Evolutionary conservation across 2,888 invertebrate species (phyloP).

Genomic region (Volucella inflata): DNA sequence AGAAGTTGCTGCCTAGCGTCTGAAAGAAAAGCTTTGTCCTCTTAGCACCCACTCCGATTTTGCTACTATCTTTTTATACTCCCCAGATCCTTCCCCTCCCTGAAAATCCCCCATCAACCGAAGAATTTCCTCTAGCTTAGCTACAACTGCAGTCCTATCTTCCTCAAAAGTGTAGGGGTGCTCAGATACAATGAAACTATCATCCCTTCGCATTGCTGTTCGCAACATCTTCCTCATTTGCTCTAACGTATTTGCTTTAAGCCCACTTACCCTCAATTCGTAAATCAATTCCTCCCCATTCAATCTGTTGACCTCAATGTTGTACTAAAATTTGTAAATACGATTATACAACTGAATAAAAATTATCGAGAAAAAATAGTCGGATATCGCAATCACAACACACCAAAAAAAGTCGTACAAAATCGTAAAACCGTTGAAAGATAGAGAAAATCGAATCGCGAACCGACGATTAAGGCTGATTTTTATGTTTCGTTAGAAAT

Average conservation of each 20-base stretch:
- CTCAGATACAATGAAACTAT: slow-evolving; percentile 17
- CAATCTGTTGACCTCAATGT: slow-evolving; percentile 20
- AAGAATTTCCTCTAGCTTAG: slow-evolving; percentile 15
- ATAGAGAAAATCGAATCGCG: too few relatives aligned
- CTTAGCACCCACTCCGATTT: slow-evolving; percentile 42
- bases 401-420: too few relatives aligned
- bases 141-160: slow-evolving; percentile 13
- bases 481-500: too few relatives aligned
- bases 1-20: background rate
- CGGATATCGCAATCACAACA: slow-evolving; percentile 5
- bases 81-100: slow-evolving; percentile 6
- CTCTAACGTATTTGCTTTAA: background rate
- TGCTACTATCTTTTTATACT: slow-evolving; percentile 22
- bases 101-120: background rate
- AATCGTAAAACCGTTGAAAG: too few relatives aligned
- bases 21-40: background rate
- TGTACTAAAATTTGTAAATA: too few relatives aligned
- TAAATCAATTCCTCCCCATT: slow-evolving; percentile 31
- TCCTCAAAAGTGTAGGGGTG: slow-evolving; percentile 45
- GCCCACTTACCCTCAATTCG: background rate
- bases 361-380: too few relatives aligned
- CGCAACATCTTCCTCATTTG: slow-evolving; percentile 21
- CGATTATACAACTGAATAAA: too few relatives aligned
- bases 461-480: too few relatives aligned
- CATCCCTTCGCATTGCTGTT: slow-evolving; percentile 7